A percentile compares a stretch with the other conserved stretches of the same genome.
These are phyloP conservation scores for Hestina assimilis DNA, from an alignment of 1,140 invertebrate genomes.

Conservation along the genomic window DNA sequence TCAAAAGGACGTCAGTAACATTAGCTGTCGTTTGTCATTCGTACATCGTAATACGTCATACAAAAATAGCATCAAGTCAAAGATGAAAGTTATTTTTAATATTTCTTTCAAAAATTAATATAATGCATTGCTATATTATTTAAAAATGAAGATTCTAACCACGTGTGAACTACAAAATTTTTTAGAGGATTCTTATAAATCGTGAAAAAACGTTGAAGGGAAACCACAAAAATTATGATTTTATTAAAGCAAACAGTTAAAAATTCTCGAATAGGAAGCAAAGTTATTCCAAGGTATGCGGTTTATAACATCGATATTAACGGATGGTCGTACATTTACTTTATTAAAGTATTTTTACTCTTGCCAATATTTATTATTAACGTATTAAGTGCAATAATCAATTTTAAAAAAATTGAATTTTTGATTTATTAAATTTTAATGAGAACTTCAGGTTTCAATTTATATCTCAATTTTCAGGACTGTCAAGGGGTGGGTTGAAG, in stretches of 20 bases:
- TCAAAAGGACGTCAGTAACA: constrained; percentile 27
- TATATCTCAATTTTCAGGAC: constrained; percentile 44
- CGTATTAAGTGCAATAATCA: too few relatives aligned
- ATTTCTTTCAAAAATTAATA: constrained; percentile 51
- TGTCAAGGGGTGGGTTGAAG: constrained; percentile 36
- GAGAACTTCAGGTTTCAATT: too few relatives aligned
- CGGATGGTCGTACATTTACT: background rate
- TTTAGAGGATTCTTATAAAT: constrained; percentile 35
- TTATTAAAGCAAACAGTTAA: constrained; percentile 65
- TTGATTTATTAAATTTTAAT: background rate
- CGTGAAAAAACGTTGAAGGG: constrained; percentile 44
- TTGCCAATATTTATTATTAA: too few relatives aligned
- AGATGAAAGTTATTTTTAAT: constrained; percentile 77
- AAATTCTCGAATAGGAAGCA: constrained; percentile 68
- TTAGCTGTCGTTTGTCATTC: constrained; percentile 23
- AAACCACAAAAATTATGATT: constrained; percentile 71
- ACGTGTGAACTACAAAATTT: constrained; percentile 36
- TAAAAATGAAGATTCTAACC: constrained; percentile 46
- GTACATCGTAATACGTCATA: constrained; percentile 24
- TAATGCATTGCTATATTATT: constrained; percentile 33
- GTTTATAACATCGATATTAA: background rate
- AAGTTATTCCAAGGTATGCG: constrained; percentile 61
- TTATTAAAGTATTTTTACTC: background rate
- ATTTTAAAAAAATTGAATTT: too few relatives aligned
- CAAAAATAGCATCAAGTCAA: constrained; percentile 71